Evolutionary conservation across 2,797 vertebrate species (phyloP).

Genomic region (Neosilurus hyrtlii): DNA sequence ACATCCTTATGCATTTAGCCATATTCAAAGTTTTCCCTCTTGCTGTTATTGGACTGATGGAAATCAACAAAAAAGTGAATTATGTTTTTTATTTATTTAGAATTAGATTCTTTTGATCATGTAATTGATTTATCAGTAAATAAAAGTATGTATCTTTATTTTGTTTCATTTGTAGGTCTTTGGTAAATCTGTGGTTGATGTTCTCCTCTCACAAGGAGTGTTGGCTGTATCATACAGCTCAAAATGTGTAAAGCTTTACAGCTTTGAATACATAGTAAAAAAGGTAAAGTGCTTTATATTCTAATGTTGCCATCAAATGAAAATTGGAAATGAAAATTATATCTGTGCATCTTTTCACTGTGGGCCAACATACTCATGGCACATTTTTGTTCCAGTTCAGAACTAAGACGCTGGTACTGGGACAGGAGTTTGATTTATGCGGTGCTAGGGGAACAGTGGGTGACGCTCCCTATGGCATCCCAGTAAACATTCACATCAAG

Average conservation of each 20-base stretch:
- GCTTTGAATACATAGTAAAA: conserved; percentile 84
- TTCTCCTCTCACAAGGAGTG: conserved; percentile 86
- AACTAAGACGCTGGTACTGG: conserved; percentile 78
- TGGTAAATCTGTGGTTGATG: conserved; percentile 85
- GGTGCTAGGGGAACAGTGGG: conserved; percentile 82
- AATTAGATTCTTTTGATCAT: not conserved
- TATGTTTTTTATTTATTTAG: not conserved
- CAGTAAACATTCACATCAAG: conserved; percentile 90
- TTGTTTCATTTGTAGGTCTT: conserved; percentile 78
- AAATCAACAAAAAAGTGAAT: conserved; percentile 87
- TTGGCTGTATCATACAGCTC: conserved; percentile 86
- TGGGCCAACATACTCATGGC: not conserved
- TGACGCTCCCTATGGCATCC: conserved; percentile 87
- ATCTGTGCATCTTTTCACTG: not conserved
- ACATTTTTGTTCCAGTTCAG: conserved; percentile 74
- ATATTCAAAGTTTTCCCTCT: conserved; percentile 88
- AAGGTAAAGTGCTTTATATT: conserved; percentile 72
- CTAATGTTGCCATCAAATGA: not conserved
- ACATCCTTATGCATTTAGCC: conserved; percentile 81
- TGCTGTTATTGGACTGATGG: conserved; percentile 84
- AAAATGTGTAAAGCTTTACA: conserved; percentile 89
- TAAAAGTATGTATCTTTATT: not conserved
- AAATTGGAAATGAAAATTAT: not conserved
- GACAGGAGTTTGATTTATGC: conserved; percentile 81
- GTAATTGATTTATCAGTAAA: no score